phyloP scores from a whole-genome alignment of 1,140 invertebrate species.

The Pseudomyrmex concolor region DNA sequence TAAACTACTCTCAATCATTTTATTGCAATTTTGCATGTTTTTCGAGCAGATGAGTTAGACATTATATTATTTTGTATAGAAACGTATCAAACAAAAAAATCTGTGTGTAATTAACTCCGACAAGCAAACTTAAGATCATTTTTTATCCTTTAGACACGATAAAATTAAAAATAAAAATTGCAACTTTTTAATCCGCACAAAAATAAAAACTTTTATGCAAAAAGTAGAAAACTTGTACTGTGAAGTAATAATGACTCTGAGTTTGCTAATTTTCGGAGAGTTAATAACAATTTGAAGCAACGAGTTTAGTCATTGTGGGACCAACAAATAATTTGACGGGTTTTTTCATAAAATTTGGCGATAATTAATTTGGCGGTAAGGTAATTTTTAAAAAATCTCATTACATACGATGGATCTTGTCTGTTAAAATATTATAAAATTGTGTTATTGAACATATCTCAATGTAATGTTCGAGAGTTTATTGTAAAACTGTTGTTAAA shows the following conservation, averaged over 20 bases:
- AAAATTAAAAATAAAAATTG: no score
- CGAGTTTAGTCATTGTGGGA: conserved; percentile 7
- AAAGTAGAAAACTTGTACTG: no score
- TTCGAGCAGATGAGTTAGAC: not conserved
- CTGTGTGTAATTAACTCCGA: no score
- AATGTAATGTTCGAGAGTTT: conserved; percentile 11
- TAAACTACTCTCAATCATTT: no score
- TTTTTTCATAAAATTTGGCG: not conserved
- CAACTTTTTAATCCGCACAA: no score
- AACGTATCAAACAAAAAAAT: not conserved
- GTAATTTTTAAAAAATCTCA: no score
- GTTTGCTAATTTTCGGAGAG: no score
- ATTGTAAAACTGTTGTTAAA: conserved; percentile 18
- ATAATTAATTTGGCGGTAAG: not conserved
- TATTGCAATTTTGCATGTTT: no score
- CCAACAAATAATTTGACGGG: conserved; percentile 12
- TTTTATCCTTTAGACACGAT: no score
- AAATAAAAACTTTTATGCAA: no score
- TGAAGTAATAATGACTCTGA: no score
- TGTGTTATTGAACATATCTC: conserved; percentile 14
- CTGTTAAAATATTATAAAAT: not conserved
- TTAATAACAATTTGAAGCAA: not conserved
- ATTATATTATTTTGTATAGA: conserved; percentile 5
- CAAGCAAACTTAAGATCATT: no score
- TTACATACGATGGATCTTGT: not conserved